phyloP scores from a whole-genome alignment of 2,797 vertebrate genomes.

The Spizella passerina region DNA sequence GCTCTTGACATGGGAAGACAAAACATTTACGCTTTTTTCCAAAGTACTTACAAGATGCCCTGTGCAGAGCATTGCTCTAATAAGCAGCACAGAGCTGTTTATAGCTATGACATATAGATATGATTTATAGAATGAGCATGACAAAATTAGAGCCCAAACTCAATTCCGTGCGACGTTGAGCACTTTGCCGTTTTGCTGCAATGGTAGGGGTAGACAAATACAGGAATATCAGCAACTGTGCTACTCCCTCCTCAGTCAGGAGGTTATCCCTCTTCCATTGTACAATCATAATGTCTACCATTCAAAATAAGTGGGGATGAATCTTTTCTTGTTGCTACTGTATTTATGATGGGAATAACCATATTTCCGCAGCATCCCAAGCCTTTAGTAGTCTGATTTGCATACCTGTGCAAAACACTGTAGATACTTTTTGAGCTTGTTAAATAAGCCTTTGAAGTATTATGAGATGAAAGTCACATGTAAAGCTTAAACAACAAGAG shows the following conservation, averaged over 20 bases:
- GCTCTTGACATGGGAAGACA: not conserved
- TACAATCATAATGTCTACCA: not conserved
- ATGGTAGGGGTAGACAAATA: not conserved
- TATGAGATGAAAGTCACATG: not conserved
- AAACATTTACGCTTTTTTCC: not conserved
- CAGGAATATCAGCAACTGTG: not conserved
- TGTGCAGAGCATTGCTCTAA: not conserved
- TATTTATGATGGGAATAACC: not conserved
- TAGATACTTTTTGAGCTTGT: not conserved
- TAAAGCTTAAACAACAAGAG: not conserved
- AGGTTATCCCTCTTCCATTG: not conserved
- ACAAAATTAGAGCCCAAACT: not conserved
- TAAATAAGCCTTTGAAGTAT: constrained; percentile 19
- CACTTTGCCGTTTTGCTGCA: not conserved
- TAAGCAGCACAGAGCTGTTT: accelerated
- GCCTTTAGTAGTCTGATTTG: not conserved
- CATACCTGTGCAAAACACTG: not conserved
- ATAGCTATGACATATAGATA: not conserved
- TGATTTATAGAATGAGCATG: not conserved
- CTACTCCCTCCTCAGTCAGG: not conserved
- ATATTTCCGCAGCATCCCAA: not conserved
- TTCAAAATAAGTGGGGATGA: not conserved
- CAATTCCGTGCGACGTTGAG: not conserved
- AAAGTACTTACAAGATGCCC: not conserved
- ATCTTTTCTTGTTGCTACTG: not conserved